These are phyloP conservation scores for Cynopterus sphinx DNA, from an alignment of 2,797 vertebrate species.

Conservation along the genomic window DNA sequence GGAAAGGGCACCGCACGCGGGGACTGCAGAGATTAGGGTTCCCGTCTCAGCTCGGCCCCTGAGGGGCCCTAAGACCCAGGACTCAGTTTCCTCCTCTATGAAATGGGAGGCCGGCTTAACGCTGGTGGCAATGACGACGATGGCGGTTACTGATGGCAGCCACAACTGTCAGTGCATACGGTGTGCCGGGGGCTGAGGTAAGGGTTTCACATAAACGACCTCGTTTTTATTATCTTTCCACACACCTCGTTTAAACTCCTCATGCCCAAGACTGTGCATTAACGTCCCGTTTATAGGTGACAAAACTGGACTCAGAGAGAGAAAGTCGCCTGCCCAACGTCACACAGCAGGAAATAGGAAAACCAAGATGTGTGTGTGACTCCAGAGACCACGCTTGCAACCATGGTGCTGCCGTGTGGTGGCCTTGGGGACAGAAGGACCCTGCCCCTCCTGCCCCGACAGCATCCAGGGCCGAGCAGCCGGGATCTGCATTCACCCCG, in stretches of 20 bases:
- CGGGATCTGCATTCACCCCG: neutral
- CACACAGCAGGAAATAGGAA: neutral
- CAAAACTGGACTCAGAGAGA: neutral
- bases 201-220: neutral
- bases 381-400: neutral
- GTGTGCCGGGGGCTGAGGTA: neutral
- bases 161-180: accelerated
- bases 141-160: neutral
- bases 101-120: neutral
- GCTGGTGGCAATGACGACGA: accelerated
- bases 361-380: neutral
- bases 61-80: neutral
- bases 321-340: neutral
- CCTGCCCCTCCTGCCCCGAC: neutral
- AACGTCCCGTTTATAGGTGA: neutral
- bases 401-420: accelerated
- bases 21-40: too few species aligned
- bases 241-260: neutral
- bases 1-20: neutral
- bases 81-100: neutral
- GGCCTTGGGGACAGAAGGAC: neutral
- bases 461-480: neutral
- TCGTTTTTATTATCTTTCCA: neutral
- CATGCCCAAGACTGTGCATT: too few species aligned
- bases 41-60: neutral